A percentile compares a stretch with the other conserved stretches of the same genome.
These are phyloP conservation scores for Poeciliopsis paucimaculata DNA, from an alignment of 2,797 vertebrate genomes.

Conservation along the genomic window DNA sequence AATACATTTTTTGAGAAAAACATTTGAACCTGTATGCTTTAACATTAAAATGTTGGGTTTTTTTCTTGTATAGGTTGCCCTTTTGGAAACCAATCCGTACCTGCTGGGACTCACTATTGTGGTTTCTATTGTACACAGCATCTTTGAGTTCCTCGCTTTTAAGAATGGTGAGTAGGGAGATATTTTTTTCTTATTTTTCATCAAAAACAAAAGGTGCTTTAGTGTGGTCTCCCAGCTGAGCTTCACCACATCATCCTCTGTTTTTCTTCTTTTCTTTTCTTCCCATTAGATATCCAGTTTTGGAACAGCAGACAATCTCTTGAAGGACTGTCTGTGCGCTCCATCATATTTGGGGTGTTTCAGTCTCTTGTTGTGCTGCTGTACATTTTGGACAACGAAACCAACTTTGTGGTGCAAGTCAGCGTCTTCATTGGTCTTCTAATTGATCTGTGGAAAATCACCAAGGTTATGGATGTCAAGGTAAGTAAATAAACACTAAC, in stretches of 20 bases:
- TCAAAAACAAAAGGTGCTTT: neutral
- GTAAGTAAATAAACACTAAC: constrained; percentile 74
- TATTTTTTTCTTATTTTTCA: neutral
- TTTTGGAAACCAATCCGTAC: constrained; percentile 96
- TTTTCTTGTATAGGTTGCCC: constrained; percentile 84
- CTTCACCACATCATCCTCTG: neutral
- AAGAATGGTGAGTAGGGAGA: constrained; percentile 87
- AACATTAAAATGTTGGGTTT: neutral
- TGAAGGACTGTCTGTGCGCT: constrained; percentile 94
- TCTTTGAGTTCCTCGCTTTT: constrained; percentile 97
- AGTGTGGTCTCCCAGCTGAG: neutral
- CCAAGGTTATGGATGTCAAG: constrained; percentile 97
- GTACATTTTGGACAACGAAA: constrained; percentile 97
- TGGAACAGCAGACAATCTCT: constrained; percentile 98
- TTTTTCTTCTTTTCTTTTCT: neutral
- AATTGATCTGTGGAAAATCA: constrained; percentile 99
- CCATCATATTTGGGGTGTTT: constrained; percentile 95
- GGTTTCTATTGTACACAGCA: constrained; percentile 94
- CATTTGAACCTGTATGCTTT: neutral
- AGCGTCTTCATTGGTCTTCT: constrained; percentile 97
- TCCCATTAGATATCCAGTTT: constrained; percentile 93
- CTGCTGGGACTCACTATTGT: constrained; percentile 92
- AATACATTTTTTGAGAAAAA: neutral
- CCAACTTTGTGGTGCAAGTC: constrained; percentile 97
- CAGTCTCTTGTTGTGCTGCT: constrained; percentile 95